A percentile compares a stretch with the other conserved stretches of the same genome.
These are phyloP conservation scores for Hirtodrosophila alboralis DNA, from an alignment of 2,888 invertebrate species.

Conservation along the genomic window DNA sequence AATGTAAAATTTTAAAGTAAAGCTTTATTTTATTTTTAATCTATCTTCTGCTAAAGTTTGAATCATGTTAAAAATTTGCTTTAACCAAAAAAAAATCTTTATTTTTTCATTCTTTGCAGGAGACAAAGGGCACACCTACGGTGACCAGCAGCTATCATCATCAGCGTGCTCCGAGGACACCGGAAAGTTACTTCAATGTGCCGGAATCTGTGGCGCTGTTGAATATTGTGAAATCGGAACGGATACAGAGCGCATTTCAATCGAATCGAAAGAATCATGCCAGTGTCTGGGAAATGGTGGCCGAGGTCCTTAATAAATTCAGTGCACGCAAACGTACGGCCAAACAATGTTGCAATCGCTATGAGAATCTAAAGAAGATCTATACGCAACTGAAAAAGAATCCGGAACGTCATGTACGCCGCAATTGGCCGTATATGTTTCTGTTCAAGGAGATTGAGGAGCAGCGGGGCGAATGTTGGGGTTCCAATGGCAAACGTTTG, in stretches of 20 bases:
- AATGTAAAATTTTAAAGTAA: no score
- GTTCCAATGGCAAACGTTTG: slow-evolving; percentile 82
- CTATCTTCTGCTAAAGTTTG: no score
- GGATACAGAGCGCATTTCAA: slow-evolving; percentile 84
- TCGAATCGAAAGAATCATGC: slow-evolving; percentile 84
- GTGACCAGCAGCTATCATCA: slow-evolving; percentile 80
- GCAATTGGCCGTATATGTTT: slow-evolving; percentile 84
- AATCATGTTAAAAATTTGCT: no score
- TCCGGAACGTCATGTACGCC: slow-evolving; percentile 83
- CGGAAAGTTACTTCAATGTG: slow-evolving; percentile 84
- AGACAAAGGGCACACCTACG: slow-evolving; percentile 75
- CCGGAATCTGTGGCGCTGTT: slow-evolving; percentile 83
- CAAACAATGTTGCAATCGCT: slow-evolving; percentile 84
- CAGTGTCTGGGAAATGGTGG: slow-evolving; percentile 84
- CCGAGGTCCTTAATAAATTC: slow-evolving; percentile 82
- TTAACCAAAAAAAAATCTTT: no score
- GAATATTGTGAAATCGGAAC: slow-evolving; percentile 83
- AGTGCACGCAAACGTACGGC: slow-evolving; percentile 83
- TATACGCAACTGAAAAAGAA: slow-evolving; percentile 84
- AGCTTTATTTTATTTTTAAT: no score
- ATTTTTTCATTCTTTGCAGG: slow-evolving; percentile 48
- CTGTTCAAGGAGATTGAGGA: slow-evolving; percentile 84
- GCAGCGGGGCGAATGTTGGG: slow-evolving; percentile 84
- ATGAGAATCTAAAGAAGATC: slow-evolving; percentile 84
- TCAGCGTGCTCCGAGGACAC: slow-evolving; percentile 83